Base-by-base conservation (phyloP, 2,888 invertebrate species). In the Resseliella maxima region DNA sequence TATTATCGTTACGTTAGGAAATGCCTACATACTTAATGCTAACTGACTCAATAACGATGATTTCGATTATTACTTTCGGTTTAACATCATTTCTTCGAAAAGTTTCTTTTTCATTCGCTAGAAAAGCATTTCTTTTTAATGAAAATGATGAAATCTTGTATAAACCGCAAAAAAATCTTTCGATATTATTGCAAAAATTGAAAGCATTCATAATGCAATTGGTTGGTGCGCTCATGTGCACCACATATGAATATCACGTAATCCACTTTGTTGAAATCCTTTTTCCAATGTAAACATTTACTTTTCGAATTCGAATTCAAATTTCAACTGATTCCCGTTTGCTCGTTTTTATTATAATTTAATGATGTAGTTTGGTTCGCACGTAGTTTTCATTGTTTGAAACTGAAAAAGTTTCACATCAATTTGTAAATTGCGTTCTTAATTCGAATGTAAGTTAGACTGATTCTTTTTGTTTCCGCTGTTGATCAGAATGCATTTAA, bases 281-380 rank as follows among this genome's bases (percentile, higher is more conserved):
- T 72, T 72, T 72, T 41, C 41, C 15, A 72, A 72, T 72, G 72
- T 72, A 72, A 72, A 72, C 72, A 72, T 72, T 72, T 72, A 15
- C n/a, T 72, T 72, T 72, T 72, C 31, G 72, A 72, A 72, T 72
- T 72, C 72, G 31, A 72, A 72, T 72, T 72, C 59, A n/a, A n/a
- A n/a, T n/a, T 59, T 24, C 59, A 15, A 24, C 5, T 59, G 24
- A n/a, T 59, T 59, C 41, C 12, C 12, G 41, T 72, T 27, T 31
- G 15, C 31, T 72, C 31, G 31, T 15, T 31, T 35, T 72, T 0
- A 0, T 31, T 72, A 12, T 72, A 31, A 31, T 72, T 72, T 15
- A 72, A 72, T 72, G 72, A 72, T 12, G 72, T 72, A 72, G 31
- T 72, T 72, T 5, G 18, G 6, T 72, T 31, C 31, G 31, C 72